Percentiles rank a stretch among this genome's conserved stretches.
phyloP scores from a whole-genome alignment of 2,113 vertebrate species.

The Phycodurus eques region DNA sequence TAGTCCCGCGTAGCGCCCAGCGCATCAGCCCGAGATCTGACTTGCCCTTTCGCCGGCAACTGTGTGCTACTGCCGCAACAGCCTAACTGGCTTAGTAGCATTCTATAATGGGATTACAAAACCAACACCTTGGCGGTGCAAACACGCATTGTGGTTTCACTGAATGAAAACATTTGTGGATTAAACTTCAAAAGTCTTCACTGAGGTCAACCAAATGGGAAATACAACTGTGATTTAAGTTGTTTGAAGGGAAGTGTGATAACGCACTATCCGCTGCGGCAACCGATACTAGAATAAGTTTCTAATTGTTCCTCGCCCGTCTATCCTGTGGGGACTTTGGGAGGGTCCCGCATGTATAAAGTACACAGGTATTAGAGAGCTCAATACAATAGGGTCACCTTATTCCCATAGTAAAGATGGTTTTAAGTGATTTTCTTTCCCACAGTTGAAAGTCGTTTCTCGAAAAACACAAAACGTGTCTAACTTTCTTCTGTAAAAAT shows the following conservation, averaged over 20 bases:
- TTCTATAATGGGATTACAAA: conserved; percentile 19
- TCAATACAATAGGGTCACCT: too few relatives aligned
- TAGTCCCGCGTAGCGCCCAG: neutral
- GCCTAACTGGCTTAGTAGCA: neutral
- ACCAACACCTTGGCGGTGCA: neutral
- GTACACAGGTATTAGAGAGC: too few relatives aligned
- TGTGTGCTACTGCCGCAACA: conserved; percentile 16
- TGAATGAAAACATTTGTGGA: neutral
- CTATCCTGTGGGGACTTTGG: too few relatives aligned
- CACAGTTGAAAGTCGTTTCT: too few relatives aligned
- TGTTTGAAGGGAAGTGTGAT: neutral
- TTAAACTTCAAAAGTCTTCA: neutral
- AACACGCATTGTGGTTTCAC: neutral
- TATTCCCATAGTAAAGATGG: too few relatives aligned
- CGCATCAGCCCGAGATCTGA: conserved; percentile 19
- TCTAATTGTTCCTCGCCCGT: too few relatives aligned
- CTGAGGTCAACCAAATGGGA: neutral
- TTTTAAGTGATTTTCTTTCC: too few relatives aligned
- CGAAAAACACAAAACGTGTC: too few relatives aligned
- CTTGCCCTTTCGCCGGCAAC: conserved; percentile 9
- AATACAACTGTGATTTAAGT: neutral
- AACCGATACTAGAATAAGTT: too few relatives aligned
- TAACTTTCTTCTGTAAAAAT: too few relatives aligned
- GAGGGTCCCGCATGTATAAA: too few relatives aligned
- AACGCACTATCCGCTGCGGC: neutral